Conservation (phyloP, 2,888 invertebrate species). For the Zeuzera pyrina region DNA sequence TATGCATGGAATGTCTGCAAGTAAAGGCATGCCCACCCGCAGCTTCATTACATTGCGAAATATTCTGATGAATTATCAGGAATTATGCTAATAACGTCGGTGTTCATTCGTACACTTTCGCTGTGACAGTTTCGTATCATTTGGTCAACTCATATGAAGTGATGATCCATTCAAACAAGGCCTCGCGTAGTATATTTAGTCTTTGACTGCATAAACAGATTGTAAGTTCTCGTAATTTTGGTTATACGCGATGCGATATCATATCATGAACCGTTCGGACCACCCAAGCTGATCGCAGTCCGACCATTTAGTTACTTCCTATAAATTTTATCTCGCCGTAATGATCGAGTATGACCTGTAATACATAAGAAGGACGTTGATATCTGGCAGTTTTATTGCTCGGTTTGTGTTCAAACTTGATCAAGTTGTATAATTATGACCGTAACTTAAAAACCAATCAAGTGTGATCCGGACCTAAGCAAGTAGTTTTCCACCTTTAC, state of each 20-base stretch:
- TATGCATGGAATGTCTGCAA: constrained; percentile 33
- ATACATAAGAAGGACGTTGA: too few species aligned
- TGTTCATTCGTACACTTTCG: constrained; percentile 59
- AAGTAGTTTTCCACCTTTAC: too few species aligned
- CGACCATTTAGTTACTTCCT: constrained; percentile 47
- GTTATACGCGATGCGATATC: constrained; percentile 22
- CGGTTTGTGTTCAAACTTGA: too few species aligned
- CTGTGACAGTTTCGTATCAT: constrained; percentile 58
- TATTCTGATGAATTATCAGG: constrained; percentile 51
- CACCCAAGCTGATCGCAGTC: constrained; percentile 47
- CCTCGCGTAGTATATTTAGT: too few species aligned
- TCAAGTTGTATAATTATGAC: too few species aligned
- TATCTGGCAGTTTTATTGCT: too few species aligned
- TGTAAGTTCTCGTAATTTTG: constrained; percentile 36
- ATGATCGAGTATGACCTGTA: constrained; percentile 42
- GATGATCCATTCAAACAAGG: constrained; percentile 27
- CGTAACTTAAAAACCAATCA: too few species aligned
- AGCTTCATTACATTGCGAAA: constrained; percentile 35
- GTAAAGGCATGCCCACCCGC: constrained; percentile 44
- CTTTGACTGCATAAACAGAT: too few species aligned
- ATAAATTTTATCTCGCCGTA: constrained; percentile 51
- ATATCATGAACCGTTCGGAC: constrained; percentile 35
- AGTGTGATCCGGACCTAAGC: too few species aligned
- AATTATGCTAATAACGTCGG: constrained; percentile 50
- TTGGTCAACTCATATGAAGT: constrained; percentile 25